phyloP scores from a whole-genome alignment of 2,113 vertebrate genomes.

The Pholis gunnellus region DNA sequence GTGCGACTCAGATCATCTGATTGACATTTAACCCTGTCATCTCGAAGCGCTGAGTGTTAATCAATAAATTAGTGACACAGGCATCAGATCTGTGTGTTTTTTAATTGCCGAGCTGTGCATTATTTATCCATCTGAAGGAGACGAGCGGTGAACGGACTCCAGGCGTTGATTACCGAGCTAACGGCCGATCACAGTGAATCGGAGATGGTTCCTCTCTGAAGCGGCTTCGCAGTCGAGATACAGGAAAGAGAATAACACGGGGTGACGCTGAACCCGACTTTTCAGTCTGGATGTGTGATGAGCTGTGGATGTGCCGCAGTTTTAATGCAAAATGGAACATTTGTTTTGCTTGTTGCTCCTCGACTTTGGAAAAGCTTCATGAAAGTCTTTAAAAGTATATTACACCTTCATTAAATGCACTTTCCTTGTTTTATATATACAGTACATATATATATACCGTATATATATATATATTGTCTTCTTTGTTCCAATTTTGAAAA shows the following conservation, averaged over 20 bases:
- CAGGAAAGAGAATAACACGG: not conserved
- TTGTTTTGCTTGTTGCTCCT: not conserved
- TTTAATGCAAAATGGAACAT: too few relatives aligned
- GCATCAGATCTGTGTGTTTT: constrained; percentile 79
- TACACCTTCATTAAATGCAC: not conserved
- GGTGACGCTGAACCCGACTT: not conserved
- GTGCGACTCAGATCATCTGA: constrained; percentile 80
- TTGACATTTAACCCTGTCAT: constrained; percentile 84
- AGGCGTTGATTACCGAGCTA: constrained; percentile 74
- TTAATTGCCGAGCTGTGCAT: constrained; percentile 81
- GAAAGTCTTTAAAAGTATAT: constrained; percentile 1
- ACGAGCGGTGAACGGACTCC: constrained; percentile 56
- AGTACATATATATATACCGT: too few relatives aligned
- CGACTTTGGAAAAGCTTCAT: not conserved
- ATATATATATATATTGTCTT: not conserved
- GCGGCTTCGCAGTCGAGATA: not conserved
- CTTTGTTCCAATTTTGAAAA: not conserved
- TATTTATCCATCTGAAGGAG: constrained; percentile 76
- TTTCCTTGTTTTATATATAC: not conserved
- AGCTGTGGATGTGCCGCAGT: not conserved
- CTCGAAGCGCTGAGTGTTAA: constrained; percentile 65
- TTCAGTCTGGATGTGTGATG: not conserved
- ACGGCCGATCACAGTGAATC: constrained; percentile 71
- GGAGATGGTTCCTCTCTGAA: constrained; percentile 42
- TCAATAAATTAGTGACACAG: constrained; percentile 84